phyloP scores from a whole-genome alignment of 2,797 vertebrate species.

The Thunnus albacares region DNA sequence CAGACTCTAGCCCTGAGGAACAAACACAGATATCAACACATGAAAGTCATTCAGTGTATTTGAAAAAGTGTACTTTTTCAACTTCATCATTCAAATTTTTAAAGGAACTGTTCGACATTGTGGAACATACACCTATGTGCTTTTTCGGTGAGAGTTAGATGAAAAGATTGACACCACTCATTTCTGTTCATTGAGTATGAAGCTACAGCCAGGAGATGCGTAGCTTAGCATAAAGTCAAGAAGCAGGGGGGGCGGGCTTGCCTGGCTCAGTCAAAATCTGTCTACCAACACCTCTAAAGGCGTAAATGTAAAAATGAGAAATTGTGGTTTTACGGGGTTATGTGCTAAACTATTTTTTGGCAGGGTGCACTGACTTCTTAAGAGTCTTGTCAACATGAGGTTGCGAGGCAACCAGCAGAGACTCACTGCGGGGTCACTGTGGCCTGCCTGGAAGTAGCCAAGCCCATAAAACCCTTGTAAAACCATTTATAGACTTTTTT shows the following conservation, averaged over 20 bases:
- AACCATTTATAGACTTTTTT: neutral
- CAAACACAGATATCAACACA: constrained; percentile 3
- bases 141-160: neutral
- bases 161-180: neutral
- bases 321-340: neutral
- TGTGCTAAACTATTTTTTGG: too few species aligned
- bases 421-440: too few species aligned
- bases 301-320: neutral
- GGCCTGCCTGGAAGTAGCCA: too few species aligned
- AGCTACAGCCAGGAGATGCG: neutral
- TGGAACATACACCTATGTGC: neutral
- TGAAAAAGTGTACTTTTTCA: neutral
- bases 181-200: neutral
- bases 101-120: neutral
- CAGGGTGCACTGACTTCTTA: too few species aligned
- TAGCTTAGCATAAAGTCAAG: neutral
- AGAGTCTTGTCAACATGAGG: too few species aligned
- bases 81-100: neutral
- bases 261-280: too few species aligned
- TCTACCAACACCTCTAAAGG: neutral
- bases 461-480: neutral
- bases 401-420: too few species aligned
- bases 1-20: constrained; percentile 90
- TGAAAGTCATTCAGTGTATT: neutral
- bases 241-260: neutral